phyloP scores from a whole-genome alignment of 2,888 invertebrate species.

The Cantharis nigra region DNA sequence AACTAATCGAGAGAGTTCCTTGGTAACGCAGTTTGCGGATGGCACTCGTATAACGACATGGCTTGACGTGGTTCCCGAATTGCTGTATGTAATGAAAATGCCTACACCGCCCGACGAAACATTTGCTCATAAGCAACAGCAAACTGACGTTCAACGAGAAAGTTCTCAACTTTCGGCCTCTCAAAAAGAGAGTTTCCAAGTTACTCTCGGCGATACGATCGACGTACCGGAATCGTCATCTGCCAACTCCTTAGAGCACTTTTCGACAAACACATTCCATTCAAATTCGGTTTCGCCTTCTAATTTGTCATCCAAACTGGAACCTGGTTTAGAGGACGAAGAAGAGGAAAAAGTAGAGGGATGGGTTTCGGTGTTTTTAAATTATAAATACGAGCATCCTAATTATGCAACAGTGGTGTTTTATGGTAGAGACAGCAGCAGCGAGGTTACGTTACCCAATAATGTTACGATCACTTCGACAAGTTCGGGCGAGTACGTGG shows the following conservation, averaged over 20 bases:
- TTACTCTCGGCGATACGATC: not conserved
- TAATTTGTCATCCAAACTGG: not conserved
- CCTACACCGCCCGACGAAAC: not conserved
- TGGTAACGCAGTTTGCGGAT: conserved; percentile 31
- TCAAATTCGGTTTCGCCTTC: not conserved
- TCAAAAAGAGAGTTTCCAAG: not conserved
- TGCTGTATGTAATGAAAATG: conserved; percentile 3
- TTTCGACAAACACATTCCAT: not conserved
- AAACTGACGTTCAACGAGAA: not conserved
- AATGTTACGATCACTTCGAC: conserved; percentile 5
- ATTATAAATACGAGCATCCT: conserved; percentile 32
- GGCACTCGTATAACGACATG: conserved; percentile 28
- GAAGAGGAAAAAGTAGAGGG: not conserved
- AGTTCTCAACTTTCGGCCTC: not conserved
- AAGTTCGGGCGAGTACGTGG: conserved; percentile 2
- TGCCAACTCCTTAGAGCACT: not conserved
- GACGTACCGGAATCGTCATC: not conserved
- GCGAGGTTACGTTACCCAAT: conserved; percentile 15
- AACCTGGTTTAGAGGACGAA: not conserved
- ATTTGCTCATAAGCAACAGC: not conserved
- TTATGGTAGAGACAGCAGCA: conserved; percentile 6
- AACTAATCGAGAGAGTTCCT: conserved; percentile 15
- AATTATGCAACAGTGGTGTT: conserved; percentile 27
- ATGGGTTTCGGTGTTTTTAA: conserved; percentile 23
- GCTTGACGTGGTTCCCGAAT: conserved; percentile 4